phyloP scores from a whole-genome alignment of 2,888 invertebrate species.

The Macrosoma leucophasiata region DNA sequence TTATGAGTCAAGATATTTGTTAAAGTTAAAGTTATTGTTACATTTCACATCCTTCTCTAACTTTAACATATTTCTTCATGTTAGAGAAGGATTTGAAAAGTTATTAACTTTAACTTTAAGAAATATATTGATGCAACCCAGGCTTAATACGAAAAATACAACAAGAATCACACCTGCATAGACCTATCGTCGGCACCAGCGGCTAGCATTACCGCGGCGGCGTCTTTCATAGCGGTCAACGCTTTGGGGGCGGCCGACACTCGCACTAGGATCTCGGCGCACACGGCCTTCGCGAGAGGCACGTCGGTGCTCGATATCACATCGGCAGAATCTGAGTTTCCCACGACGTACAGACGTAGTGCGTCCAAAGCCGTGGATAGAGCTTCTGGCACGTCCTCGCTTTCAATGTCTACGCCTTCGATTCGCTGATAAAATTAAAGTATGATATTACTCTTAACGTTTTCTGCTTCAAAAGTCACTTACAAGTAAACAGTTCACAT shows the following conservation, averaged over 20 bases:
- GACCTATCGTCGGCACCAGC: slow-evolving; percentile 52
- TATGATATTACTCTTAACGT: too few relatives aligned
- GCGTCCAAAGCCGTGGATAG: slow-evolving; percentile 52
- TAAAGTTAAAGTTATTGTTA: too few relatives aligned
- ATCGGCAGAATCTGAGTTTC: slow-evolving; percentile 26
- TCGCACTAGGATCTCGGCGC: slow-evolving; percentile 49
- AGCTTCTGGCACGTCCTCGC: slow-evolving; percentile 57
- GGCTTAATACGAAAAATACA: too few relatives aligned
- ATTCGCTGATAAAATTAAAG: slow-evolving; percentile 39
- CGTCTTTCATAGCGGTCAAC: slow-evolving; percentile 76
- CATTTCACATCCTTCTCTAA: too few relatives aligned
- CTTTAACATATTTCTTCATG: too few relatives aligned
- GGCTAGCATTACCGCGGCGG: slow-evolving; percentile 66
- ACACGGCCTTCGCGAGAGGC: slow-evolving; percentile 46
- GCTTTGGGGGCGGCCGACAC: slow-evolving; percentile 53
- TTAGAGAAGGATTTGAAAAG: too few relatives aligned
- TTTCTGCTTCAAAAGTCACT: too few relatives aligned
- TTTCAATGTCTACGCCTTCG: slow-evolving; percentile 57
- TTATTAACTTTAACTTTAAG: too few relatives aligned
- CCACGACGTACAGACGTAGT: slow-evolving; percentile 48
- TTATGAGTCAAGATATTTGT: too few relatives aligned
- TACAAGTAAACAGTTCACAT: too few relatives aligned
- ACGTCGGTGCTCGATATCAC: slow-evolving; percentile 35
- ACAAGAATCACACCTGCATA: slow-evolving; percentile 48
- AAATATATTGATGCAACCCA: too few relatives aligned